Percentiles rank a stretch among this genome's conserved stretches.
Conservation (phyloP, 1,140 invertebrate species). For the Ridgeia piscesae region DNA sequence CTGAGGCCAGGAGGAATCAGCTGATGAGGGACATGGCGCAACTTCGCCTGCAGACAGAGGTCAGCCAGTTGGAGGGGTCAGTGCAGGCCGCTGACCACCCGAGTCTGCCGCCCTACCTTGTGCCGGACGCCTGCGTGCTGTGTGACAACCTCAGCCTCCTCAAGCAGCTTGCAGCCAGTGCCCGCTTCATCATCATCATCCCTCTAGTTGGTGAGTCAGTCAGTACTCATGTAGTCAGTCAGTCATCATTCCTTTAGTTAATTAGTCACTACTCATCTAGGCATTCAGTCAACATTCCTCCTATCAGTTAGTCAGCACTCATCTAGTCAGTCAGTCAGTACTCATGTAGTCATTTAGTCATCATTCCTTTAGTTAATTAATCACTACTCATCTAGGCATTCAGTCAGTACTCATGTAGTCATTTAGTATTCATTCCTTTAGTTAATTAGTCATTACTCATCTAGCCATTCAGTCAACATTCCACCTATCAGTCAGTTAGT, state of each 20-base stretch:
- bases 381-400: too few relatives aligned
- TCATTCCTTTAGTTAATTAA: too few relatives aligned
- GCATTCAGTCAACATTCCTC: too few relatives aligned
- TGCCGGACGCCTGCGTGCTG: constrained; percentile 73
- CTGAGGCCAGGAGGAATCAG: constrained; percentile 61
- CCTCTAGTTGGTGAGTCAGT: constrained; percentile 71
- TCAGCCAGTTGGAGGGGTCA: constrained; percentile 69
- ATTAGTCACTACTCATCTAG: not conserved
- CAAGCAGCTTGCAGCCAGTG: constrained; percentile 74
- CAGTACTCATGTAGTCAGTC: too few relatives aligned
- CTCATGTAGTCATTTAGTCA: too few relatives aligned
- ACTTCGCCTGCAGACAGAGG: constrained; percentile 73
- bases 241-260: constrained; percentile 8
- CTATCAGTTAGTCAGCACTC: too few relatives aligned
- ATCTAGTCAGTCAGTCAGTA: too few relatives aligned
- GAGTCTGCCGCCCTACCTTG: constrained; percentile 32
- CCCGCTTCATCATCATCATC: constrained; percentile 78
- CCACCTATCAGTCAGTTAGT: not conserved
- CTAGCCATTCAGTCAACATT: not conserved
- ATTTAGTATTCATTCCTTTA: too few relatives aligned
- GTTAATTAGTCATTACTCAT: too few relatives aligned
- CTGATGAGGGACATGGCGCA: constrained; percentile 75
- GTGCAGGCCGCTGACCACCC: constrained; percentile 39
- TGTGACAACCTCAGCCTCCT: constrained; percentile 72
- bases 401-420: too few relatives aligned